Conservation (phyloP, 2,113 vertebrate species). For the Eulemur rufifrons region DNA sequence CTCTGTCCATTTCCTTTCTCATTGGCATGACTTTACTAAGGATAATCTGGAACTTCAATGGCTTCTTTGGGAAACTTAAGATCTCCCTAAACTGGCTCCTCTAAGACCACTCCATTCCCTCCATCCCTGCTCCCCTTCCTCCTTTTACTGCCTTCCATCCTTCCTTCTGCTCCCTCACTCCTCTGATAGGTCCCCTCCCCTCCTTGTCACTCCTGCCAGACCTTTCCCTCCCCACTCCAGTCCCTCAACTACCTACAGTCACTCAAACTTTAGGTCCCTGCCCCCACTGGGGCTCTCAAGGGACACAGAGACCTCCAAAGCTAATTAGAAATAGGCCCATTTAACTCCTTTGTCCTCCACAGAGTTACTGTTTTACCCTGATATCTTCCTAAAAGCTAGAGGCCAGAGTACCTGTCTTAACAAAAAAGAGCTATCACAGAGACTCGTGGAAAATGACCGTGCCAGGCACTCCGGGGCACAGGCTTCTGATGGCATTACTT, state of each 20-base stretch:
- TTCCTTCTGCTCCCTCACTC: not conserved
- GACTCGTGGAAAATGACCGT: not conserved
- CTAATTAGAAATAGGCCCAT: not conserved
- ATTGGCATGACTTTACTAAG: not conserved
- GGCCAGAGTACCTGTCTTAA: not conserved
- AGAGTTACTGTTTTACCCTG: not conserved
- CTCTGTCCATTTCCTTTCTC: not conserved
- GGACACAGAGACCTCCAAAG: not conserved
- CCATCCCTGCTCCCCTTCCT: not conserved
- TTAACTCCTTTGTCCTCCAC: not conserved
- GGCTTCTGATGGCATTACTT: not conserved
- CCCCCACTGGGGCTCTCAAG: not conserved
- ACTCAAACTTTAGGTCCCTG: not conserved
- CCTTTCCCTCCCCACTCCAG: not conserved
- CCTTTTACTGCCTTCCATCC: not conserved
- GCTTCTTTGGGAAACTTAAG: not conserved
- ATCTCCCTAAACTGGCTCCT: not conserved
- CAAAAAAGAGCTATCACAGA: not conserved
- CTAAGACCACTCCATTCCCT: not conserved
- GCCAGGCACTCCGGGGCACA: not conserved
- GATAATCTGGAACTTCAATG: not conserved
- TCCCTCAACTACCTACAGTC: not conserved
- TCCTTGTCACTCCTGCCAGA: not conserved
- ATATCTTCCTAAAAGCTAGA: not conserved
- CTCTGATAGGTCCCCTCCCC: not conserved